Evolutionary conservation across 2,888 invertebrate genomes (phyloP), one percentile per base, ranked within the genome.

Genomic region (Allophyes oxyacanthae): DNA sequence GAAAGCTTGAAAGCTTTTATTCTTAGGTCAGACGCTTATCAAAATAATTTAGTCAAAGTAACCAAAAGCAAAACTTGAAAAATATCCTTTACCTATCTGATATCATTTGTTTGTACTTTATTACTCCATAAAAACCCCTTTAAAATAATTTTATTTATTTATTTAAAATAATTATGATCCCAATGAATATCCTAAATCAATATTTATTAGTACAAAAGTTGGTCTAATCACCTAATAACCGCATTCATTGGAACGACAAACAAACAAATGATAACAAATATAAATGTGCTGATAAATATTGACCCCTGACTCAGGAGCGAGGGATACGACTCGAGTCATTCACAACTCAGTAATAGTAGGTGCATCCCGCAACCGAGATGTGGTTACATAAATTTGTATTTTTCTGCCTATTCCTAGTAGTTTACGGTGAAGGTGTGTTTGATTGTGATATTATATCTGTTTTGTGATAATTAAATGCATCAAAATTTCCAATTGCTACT

Each of bases 291-390:
- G 83, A 84, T 84, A 84, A 77, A 66, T 72, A 44, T 26, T 76
- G 84, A 83, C 80, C 84, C 79, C 64, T 78, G 78, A 67, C 72
- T 59, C 67, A 61, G 72, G 63, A 74, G 58, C 57, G 53, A 48
- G 64, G 68, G 62, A 53, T 38, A 45, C 7, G 40, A 51, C 15
- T 49, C 7, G 40, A 51, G 20, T 49, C 64, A 70, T 71, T 72
- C 62, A 64, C 55, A 46, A 64, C 34, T 61, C 67, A 60, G 58
- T 71, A 20, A 11, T 32, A 46, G 34, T 45, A 32, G 15, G 26
- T 26, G 52, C 51, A 38, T 41, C 45, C 54, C 44, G 36, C 30
- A 36, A 55, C 42, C 63, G 51, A 64, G 63, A 75, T 75, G 75
- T 73, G 57, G 75, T 58, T 77, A 7, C 38, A 53, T 46, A 73